Evolutionary conservation across 2,797 vertebrate species (phyloP).

Genomic region (Neostethus bicornis): DNA sequence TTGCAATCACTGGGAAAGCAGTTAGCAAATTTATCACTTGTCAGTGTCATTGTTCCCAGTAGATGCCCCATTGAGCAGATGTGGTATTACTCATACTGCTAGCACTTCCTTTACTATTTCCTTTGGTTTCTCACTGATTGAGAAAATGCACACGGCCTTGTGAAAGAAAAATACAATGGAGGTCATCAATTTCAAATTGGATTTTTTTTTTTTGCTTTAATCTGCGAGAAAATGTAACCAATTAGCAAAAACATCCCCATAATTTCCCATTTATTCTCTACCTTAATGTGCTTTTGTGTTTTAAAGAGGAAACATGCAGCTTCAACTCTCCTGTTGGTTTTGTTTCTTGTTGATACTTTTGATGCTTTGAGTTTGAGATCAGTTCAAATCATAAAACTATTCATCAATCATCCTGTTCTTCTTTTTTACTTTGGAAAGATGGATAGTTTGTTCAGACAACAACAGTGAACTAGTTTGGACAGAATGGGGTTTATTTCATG

Average conservation of each 20-base stretch:
- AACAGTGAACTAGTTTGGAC: background rate
- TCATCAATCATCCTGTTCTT: too few relatives aligned
- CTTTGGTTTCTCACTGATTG: slow-evolving; percentile 50
- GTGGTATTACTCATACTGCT: slow-evolving; percentile 54
- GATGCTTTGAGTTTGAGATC: too few relatives aligned
- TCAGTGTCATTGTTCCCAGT: slow-evolving; percentile 69
- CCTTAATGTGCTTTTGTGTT: too few relatives aligned
- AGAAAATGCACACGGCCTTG: slow-evolving; percentile 4
- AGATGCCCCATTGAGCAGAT: slow-evolving; percentile 59
- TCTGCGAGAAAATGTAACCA: slow-evolving; percentile 18
- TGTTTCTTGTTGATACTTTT: too few relatives aligned
- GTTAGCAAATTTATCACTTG: slow-evolving; percentile 45
- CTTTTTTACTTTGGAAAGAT: too few relatives aligned
- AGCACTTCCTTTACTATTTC: slow-evolving; percentile 73
- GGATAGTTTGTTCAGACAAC: background rate
- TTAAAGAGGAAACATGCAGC: too few relatives aligned
- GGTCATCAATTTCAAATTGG: slow-evolving; percentile 49
- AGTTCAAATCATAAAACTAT: too few relatives aligned
- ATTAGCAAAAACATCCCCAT: background rate
- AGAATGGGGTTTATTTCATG: too few relatives aligned
- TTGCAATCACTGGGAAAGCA: slow-evolving; percentile 22
- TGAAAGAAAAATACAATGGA: slow-evolving; percentile 38
- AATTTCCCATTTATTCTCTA: background rate
- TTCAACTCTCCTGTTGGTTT: too few relatives aligned
- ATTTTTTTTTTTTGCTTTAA: slow-evolving; percentile 33